Evolutionary conservation across 2,797 vertebrate species (phyloP), one percentile per base, ranked within the genome.

Genomic region (Tolypeutes matacus): DNA sequence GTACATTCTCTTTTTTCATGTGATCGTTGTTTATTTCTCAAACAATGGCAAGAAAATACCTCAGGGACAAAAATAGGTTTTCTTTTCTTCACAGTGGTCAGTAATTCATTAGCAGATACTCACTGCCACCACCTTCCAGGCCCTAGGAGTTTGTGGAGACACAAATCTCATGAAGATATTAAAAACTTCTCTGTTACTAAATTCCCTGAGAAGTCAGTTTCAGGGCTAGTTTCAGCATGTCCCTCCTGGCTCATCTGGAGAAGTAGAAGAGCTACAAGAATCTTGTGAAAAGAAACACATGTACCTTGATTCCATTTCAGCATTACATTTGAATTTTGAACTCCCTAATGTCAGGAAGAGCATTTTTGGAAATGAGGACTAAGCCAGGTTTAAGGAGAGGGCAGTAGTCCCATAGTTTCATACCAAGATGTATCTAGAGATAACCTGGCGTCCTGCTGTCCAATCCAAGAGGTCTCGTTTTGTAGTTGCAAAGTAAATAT

Each of bases 41-140:
- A 91, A 92, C 67, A 76, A 77, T 73, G 82, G 62, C 89, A 84
- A 96, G 67, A 62, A 92, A 84, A 39, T 70, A 23, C 36, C 36
- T 93, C 15, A 0, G 18, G 25, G 34, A 51, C 2, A 25, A 13
- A 39, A 42, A 56, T 56, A 53, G 10, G 17, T 85, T 92, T 94
- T 93, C 42, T 53, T 94, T 89, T 86, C 36, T 83, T 49, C n/a
- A 67, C 64, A 65, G 49, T 81, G 27, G 64, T 88, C 78, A 81
- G 39, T 87, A 46, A 75, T 86, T 92, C 34, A 58, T 89, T 86
- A 84, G 46, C 31, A 89, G 53, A 72, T 36, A 31, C 62, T 80
- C 39, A 23, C 17, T 80, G 31, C 62, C 46, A 75, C 51, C 56
- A 67, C 65, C 31, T 36, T 80, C 29, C 27, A 77, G 27, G 15